Percentiles rank a stretch among this genome's conserved stretches.
These are phyloP conservation scores for Macrotus californicus DNA, from an alignment of 2,113 vertebrate genomes.

Conservation along the genomic window DNA sequence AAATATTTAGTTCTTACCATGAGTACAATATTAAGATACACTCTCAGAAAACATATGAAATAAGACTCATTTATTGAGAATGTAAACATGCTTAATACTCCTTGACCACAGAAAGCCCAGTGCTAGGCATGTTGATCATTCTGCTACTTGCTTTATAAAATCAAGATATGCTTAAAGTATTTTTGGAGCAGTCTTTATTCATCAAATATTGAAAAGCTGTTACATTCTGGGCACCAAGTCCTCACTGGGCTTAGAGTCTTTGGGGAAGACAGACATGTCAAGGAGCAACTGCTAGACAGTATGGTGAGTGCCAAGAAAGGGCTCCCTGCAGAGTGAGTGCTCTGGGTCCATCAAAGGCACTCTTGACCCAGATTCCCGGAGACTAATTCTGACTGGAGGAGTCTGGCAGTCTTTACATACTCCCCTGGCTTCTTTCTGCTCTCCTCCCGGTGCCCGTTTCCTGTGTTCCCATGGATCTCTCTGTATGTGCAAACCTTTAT, in stretches of 20 bases:
- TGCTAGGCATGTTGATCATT: not conserved
- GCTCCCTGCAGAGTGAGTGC: not conserved
- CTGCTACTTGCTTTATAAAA: not conserved
- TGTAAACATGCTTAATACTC: not conserved
- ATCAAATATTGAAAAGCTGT: not conserved
- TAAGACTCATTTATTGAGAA: not conserved
- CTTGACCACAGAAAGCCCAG: not conserved
- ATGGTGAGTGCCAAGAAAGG: not conserved
- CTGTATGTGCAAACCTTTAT: rapidly evolving
- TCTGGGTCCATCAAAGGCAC: not conserved
- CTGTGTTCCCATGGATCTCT: too few relatives aligned
- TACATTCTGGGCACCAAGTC: not conserved
- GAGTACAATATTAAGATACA: not conserved
- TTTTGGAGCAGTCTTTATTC: not conserved
- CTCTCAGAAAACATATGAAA: not conserved
- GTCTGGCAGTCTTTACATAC: not conserved
- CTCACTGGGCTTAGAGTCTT: not conserved
- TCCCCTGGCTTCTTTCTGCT: not conserved
- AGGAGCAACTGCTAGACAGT: rapidly evolving
- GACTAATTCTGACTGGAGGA: not conserved
- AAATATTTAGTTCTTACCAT: not conserved
- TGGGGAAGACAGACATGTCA: rapidly evolving
- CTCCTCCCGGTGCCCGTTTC: too few relatives aligned
- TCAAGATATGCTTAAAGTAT: not conserved
- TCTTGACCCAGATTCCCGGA: not conserved